phyloP scores from a whole-genome alignment of 2,888 invertebrate species.

The Yponomeuta sedellus region DNA sequence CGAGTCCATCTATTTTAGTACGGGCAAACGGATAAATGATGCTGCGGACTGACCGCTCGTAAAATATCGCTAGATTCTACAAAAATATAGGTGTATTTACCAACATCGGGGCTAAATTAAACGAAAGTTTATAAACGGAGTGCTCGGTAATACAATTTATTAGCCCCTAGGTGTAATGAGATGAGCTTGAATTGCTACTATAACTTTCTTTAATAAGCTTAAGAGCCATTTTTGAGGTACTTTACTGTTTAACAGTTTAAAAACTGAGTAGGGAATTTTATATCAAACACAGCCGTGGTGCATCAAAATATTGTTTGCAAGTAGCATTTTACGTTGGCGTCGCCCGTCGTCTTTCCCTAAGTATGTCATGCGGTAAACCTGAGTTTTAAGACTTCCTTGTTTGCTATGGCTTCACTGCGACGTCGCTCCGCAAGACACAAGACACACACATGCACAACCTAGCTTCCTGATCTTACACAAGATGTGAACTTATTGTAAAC shows the following conservation, averaged over 20 bases:
- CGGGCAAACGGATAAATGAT: background rate
- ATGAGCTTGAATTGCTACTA: background rate
- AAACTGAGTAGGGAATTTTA: background rate
- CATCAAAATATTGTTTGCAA: slow-evolving; percentile 12
- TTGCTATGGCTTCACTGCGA: background rate
- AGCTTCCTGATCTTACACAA: background rate
- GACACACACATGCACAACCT: background rate
- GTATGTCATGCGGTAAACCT: slow-evolving; percentile 4
- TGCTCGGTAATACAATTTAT: background rate
- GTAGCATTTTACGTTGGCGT: slow-evolving; percentile 1
- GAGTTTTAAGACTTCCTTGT: slow-evolving; percentile 8
- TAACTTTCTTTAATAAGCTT: background rate
- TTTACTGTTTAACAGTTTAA: background rate
- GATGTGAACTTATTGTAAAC: background rate
- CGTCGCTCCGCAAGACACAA: background rate
- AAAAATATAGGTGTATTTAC: background rate
- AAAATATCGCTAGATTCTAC: background rate
- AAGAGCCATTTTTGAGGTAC: background rate
- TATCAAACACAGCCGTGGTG: background rate
- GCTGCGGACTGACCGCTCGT: background rate
- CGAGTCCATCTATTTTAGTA: background rate
- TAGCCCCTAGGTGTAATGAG: background rate
- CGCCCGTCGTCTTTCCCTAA: background rate
- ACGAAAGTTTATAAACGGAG: background rate
- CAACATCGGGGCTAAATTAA: background rate